Evolutionary conservation across 2,888 invertebrate genomes (phyloP).

Genomic region (Dynastes tityus): DNA sequence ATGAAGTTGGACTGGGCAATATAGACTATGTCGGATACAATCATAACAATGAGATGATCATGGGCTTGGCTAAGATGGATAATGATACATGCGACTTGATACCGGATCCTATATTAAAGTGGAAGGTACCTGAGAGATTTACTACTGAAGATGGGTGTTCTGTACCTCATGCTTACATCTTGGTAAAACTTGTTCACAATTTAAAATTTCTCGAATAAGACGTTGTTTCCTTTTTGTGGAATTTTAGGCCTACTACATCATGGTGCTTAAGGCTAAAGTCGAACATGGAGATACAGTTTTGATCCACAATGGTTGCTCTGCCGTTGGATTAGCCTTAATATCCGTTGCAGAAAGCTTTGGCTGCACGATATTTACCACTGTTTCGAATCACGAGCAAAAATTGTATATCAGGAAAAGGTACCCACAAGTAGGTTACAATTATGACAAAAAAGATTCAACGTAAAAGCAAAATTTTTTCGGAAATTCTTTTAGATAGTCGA

Average conservation of each 20-base stretch:
- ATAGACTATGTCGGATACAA: conserved; percentile 66
- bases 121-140: conserved; percentile 84
- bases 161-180: conserved; percentile 85
- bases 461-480: neutral
- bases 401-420: conserved; percentile 64
- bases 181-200: conserved; percentile 65
- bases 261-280: conserved; percentile 68
- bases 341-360: conserved; percentile 75
- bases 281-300: conserved; percentile 71
- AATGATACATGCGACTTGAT: conserved; percentile 63
- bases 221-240: neutral
- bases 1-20: conserved; percentile 64
- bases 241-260: conserved; percentile 67
- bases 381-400: conserved; percentile 71
- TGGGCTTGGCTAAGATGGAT: conserved; percentile 76
- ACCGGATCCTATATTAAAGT: conserved; percentile 71
- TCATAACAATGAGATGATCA: conserved; percentile 75
- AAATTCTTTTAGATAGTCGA: conserved; percentile 62
- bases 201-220: no score
- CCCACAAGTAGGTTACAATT: conserved; percentile 61
- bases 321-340: conserved; percentile 83
- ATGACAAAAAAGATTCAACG: no score
- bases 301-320: conserved; percentile 75
- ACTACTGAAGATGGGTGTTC: conserved; percentile 83
- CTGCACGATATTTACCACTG: conserved; percentile 78